Base-by-base conservation (phyloP, 2,888 invertebrate genomes). In the Cantharis nigra region DNA sequence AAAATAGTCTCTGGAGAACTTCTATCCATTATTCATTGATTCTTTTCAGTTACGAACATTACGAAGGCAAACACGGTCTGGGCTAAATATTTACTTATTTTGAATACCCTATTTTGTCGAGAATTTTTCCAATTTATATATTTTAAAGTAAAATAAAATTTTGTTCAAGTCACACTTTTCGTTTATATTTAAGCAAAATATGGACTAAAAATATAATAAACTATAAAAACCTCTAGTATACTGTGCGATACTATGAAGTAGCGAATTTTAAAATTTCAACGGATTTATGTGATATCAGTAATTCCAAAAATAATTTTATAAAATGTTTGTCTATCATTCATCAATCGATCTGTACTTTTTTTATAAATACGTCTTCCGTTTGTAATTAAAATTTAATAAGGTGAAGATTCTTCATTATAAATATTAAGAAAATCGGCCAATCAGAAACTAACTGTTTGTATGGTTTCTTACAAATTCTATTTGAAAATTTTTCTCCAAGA, bases 11-110 rank as follows among this genome's bases (percentile, higher is more conserved):
- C 85, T 79, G 75, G 84, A 83, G 85, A 81, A 82, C 81, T 81
- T 80, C 81, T 81, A 84, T 85, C 85, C 84, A 85, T 85, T 85
- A 85, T 85, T 85, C 85, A 85, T 85, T 81, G 84, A 84, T 84
- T 82, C 82, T 83, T 82, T 82, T 83, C 80, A 81, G 75, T 70
- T 75, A 75, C 71, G 75, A 79, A 78, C 74, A 80, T 77, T 78
- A 73, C 79, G 77, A 76, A 80, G 78, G 80, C 72, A 80, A 82
- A 82, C 75, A 81, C 80, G 78, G 79, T 80, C 75, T 78, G 77
- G 74, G 75, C 80, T 81, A 84, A 84, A 84, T 83, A 84, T 83
- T 82, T 82, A 80, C 82, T 81, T 83, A 83, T 83, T 83, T 83
- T 64, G 69, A 78, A 77, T 80, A 73, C 69, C 70, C 33, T 69